Evolutionary conservation across 2,113 vertebrate genomes (phyloP).

Genomic region (Sinocyclocheilus anshuiensis): DNA sequence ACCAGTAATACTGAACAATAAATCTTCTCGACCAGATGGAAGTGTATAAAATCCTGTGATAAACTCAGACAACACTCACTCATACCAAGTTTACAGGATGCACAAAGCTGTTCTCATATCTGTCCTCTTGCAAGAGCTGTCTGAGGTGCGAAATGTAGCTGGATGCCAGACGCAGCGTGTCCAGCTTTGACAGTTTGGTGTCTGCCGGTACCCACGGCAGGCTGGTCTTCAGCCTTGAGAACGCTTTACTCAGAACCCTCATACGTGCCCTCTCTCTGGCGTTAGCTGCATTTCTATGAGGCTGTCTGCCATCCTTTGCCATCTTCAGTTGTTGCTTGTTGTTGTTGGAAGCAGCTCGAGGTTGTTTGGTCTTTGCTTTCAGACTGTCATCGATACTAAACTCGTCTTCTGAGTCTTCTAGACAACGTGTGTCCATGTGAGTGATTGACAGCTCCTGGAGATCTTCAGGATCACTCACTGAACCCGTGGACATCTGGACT

Average conservation of each 20-base stretch:
- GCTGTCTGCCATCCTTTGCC: slow-evolving; percentile 81
- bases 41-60: not conserved
- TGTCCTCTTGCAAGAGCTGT: slow-evolving; percentile 90
- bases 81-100: slow-evolving; percentile 93
- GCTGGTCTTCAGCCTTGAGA: slow-evolving; percentile 93
- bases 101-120: slow-evolving; percentile 84
- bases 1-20: not conserved
- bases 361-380: slow-evolving; percentile 72
- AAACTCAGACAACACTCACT: slow-evolving; percentile 45
- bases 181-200: slow-evolving; percentile 93
- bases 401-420: slow-evolving; percentile 78
- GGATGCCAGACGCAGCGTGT: slow-evolving; percentile 92
- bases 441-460: slow-evolving; percentile 70
- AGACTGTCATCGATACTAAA: slow-evolving; percentile 52
- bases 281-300: slow-evolving; percentile 92
- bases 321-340: slow-evolving; percentile 54
- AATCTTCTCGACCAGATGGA: not conserved
- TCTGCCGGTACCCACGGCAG: slow-evolving; percentile 93
- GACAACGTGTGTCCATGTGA: not conserved
- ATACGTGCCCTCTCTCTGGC: slow-evolving; percentile 93
- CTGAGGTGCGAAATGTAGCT: slow-evolving; percentile 97
- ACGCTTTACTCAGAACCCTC: slow-evolving; percentile 95
- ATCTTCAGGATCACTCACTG: slow-evolving; percentile 86
- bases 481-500: slow-evolving; percentile 78
- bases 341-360: slow-evolving; percentile 52